Evolutionary conservation across 2,888 invertebrate genomes (phyloP).

Genomic region (Alloplasta piceator): DNA sequence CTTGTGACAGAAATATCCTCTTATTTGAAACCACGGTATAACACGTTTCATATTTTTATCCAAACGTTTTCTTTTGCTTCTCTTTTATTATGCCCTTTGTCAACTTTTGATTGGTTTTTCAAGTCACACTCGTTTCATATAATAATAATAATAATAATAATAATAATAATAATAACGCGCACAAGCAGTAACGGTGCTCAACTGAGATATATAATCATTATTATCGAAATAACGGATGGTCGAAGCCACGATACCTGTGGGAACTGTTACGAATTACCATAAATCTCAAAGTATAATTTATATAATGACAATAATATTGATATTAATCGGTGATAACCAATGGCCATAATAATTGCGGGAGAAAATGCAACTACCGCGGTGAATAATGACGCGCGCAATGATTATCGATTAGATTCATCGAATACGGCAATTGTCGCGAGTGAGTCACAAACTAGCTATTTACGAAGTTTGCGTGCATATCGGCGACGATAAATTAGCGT

Average conservation of each 20-base stretch:
- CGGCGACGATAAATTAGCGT: slow-evolving; percentile 47
- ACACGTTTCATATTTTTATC: neutral
- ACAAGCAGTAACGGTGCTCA: slow-evolving; percentile 53
- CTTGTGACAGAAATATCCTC: slow-evolving; percentile 9
- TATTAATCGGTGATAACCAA: slow-evolving; percentile 70
- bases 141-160: slow-evolving; percentile 63
- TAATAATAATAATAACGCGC: slow-evolving; percentile 64
- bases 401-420: slow-evolving; percentile 53
- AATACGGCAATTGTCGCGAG: slow-evolving; percentile 46
- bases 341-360: slow-evolving; percentile 41
- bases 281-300: slow-evolving; percentile 18
- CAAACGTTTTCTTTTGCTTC: neutral
- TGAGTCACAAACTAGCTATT: slow-evolving; percentile 56
- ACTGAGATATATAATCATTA: slow-evolving; percentile 7
- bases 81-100: slow-evolving; percentile 55
- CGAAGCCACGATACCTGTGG: slow-evolving; percentile 31
- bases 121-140: slow-evolving; percentile 50
- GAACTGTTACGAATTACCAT: slow-evolving; percentile 25
- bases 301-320: slow-evolving; percentile 70
- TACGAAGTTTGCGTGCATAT: slow-evolving; percentile 35
- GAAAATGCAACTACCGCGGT: slow-evolving; percentile 27
- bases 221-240: slow-evolving; percentile 21
- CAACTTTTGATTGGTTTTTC: slow-evolving; percentile 57
- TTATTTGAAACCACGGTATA: slow-evolving; percentile 10
- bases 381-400: slow-evolving; percentile 29